phyloP scores from a whole-genome alignment of 2,797 vertebrate species.

The Crax fasciolata region DNA sequence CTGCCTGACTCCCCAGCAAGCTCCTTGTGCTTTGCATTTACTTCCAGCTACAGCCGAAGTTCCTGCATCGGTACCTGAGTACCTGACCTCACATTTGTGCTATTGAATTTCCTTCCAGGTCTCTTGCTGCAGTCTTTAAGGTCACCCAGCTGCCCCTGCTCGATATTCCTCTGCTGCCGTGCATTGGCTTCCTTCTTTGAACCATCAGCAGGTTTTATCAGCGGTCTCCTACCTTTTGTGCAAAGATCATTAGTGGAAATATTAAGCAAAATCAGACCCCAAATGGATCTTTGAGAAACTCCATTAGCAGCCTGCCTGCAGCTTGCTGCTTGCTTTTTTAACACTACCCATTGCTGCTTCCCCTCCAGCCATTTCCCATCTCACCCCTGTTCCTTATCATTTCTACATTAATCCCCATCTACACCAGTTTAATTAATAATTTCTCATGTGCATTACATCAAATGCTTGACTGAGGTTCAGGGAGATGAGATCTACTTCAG shows the following conservation, averaged over 20 bases:
- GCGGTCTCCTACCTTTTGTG: slow-evolving; percentile 51
- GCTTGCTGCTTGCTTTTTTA: slow-evolving; percentile 49
- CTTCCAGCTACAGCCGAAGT: neutral
- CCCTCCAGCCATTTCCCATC: slow-evolving; percentile 69
- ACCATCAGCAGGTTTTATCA: slow-evolving; percentile 51
- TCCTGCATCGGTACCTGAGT: slow-evolving; percentile 30
- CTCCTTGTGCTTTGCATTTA: neutral
- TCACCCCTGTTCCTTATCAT: slow-evolving; percentile 48
- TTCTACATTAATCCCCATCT: slow-evolving; percentile 70
- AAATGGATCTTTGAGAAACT: slow-evolving; percentile 67
- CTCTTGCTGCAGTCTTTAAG: slow-evolving; percentile 47
- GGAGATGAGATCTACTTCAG: slow-evolving; percentile 60
- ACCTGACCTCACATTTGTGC: slow-evolving; percentile 32
- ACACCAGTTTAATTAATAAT: slow-evolving; percentile 71
- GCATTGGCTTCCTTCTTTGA: neutral
- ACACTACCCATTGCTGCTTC: slow-evolving; percentile 41
- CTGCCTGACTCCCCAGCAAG: neutral
- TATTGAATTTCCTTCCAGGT: slow-evolving; percentile 52
- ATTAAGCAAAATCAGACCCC: slow-evolving; percentile 67
- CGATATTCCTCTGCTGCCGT: slow-evolving; percentile 49
- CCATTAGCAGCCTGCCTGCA: slow-evolving; percentile 69
- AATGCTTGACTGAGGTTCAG: slow-evolving; percentile 41
- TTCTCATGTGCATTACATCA: slow-evolving; percentile 66
- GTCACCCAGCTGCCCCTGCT: slow-evolving; percentile 7
- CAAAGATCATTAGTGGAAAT: slow-evolving; percentile 71